phyloP scores from a whole-genome alignment of 2,888 invertebrate genomes.

The Drosophila differens region DNA sequence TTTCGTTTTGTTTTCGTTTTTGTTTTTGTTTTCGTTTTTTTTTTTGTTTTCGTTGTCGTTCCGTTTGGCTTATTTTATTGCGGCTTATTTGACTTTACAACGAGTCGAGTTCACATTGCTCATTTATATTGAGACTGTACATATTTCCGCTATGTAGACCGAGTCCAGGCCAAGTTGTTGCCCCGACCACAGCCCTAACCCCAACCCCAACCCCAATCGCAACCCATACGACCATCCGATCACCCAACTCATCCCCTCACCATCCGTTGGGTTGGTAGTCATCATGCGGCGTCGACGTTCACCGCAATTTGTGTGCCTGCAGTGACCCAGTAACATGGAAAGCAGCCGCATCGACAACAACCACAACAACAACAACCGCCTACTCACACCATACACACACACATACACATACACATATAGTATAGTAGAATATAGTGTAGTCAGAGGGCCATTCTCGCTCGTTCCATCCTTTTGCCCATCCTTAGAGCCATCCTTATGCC shows the following conservation, averaged over 20 bases:
- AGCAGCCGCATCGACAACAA: slow-evolving; percentile 71
- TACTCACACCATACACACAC: slow-evolving; percentile 21
- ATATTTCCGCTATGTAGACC: slow-evolving; percentile 49
- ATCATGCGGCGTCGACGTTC: slow-evolving; percentile 63
- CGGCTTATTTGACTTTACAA: slow-evolving; percentile 69
- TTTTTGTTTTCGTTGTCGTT: slow-evolving; percentile 38
- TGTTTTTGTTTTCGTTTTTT: background rate
- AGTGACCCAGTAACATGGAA: slow-evolving; percentile 80
- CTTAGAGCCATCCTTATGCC: slow-evolving; percentile 1
- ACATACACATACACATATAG: slow-evolving; percentile 4
- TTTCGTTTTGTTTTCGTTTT: slow-evolving; percentile 12
- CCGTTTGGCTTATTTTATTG: slow-evolving; percentile 66
- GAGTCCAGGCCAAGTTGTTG: slow-evolving; percentile 40
- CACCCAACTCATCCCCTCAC: background rate
- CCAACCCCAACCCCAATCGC: slow-evolving; percentile 1
- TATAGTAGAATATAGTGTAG: background rate
- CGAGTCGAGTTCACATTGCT: slow-evolving; percentile 66
- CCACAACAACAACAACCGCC: slow-evolving; percentile 25
- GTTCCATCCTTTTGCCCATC: slow-evolving; percentile 19
- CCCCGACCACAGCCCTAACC: background rate
- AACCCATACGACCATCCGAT: background rate
- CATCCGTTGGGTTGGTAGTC: slow-evolving; percentile 26
- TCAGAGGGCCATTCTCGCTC: slow-evolving; percentile 8
- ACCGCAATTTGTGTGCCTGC: slow-evolving; percentile 82
- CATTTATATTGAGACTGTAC: slow-evolving; percentile 73